Base-by-base conservation (phyloP, 92 coral and sea anemone species). In the Montipora capitata region DNA sequence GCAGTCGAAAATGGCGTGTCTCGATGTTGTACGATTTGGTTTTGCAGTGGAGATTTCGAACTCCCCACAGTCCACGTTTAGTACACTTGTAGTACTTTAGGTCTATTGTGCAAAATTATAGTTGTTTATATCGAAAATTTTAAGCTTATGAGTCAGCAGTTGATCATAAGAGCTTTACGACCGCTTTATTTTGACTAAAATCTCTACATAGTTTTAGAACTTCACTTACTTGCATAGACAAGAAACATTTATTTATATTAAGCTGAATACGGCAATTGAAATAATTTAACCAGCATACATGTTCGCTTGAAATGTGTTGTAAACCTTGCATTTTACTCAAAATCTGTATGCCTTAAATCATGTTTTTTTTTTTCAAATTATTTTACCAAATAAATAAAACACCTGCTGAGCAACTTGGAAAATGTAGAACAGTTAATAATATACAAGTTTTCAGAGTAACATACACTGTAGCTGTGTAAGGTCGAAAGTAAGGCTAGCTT, bases 151-250 rank as follows among this genome's bases (percentile, higher is more conserved):
- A 70, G 76, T 70, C 12, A 70, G 76, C 76, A 41, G 48, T 9
- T 41, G 3, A 54, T 54, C 59, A 54, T 0, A 61, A 16, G 67
- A 43, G 38, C 52, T 72, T 43, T 72, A 72, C 27, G 39, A 72
- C 77, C 58, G 59, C 77, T 72, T 72, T 72, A 72, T 72, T 72
- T 72, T 72, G 39, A 72, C 77, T 72, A 44, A 72, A 72, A 44
- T 72, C 77, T 72, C 61, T 14, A 72, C 58, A 44, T 43, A 45
- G 77, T 45, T 72, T 72, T 61, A 3, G 38, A 72, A 72, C 58
- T 15, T 16, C 77, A 45, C 59, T 72, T 72, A 14, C 77, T 72
- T 45, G 77, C 58, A 72, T 15, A 42, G 58, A 70, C 27, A 70
- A 70, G 76, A 61, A 72, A 72, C 41, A 54, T 54, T 8, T 54